Conservation (phyloP, 2,888 invertebrate genomes). For the Meteorus colon region DNA sequence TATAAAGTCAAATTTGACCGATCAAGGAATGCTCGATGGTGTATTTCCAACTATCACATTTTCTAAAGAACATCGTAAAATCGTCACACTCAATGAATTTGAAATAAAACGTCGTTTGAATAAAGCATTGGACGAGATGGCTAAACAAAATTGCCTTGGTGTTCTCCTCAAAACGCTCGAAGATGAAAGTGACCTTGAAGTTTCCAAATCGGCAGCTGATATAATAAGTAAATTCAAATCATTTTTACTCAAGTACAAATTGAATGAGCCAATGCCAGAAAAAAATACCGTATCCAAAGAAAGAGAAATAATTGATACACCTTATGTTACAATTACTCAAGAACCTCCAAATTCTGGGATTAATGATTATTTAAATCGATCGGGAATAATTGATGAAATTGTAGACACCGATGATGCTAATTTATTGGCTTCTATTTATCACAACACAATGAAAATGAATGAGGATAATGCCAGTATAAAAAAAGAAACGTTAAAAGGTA, state of each 20-base stretch:
- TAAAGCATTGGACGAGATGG: conserved; percentile 81
- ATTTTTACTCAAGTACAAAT: conserved; percentile 74
- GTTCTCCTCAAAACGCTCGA: conserved; percentile 79
- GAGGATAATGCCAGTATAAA: conserved; percentile 61
- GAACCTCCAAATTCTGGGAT: conserved; percentile 65
- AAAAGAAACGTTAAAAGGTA: conserved; percentile 68
- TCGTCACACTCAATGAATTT: conserved; percentile 81
- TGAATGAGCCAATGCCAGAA: conserved; percentile 60
- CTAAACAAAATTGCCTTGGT: conserved; percentile 81
- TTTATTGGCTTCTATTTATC: conserved; percentile 78
- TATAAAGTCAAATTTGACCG: conserved; percentile 78
- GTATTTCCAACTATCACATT: conserved; percentile 86
- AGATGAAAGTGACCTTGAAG: conserved; percentile 83
- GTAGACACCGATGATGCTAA: conserved; percentile 79
- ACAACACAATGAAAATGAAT: conserved; percentile 73
- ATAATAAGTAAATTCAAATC: conserved; percentile 76
- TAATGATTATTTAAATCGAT: conserved; percentile 61
- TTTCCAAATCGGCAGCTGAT: conserved; percentile 78
- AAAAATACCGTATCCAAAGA: conserved; percentile 57
- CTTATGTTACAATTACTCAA: conserved; percentile 56
- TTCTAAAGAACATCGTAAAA: conserved; percentile 85
- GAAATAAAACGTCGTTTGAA: conserved; percentile 80
- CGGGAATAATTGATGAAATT: conserved; percentile 80
- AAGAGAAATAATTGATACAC: conserved; percentile 61
- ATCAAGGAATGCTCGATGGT: conserved; percentile 90